Evolutionary conservation across 2,888 invertebrate species (phyloP).

Genomic region (Thera obeliscata): DNA sequence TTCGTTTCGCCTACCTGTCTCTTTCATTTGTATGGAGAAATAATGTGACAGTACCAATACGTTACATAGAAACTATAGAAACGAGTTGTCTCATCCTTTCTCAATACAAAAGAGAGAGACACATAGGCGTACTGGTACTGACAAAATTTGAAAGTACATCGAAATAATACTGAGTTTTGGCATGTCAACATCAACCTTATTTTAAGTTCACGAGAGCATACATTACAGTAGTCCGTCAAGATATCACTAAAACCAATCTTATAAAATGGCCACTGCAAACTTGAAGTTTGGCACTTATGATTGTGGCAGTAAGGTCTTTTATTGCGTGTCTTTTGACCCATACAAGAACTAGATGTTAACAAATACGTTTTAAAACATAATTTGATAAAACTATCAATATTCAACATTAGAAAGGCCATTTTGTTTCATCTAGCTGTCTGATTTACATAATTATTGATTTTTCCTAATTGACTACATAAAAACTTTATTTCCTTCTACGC

Average conservation of each 20-base stretch:
- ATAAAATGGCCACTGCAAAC: conserved; percentile 19
- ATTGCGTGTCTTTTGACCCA: conserved; percentile 7
- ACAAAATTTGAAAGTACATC: too few species aligned
- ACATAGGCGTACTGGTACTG: too few species aligned
- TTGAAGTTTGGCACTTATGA: conserved; percentile 37
- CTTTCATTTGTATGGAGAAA: too few species aligned
- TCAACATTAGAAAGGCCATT: conserved; percentile 29
- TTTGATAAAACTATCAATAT: conserved; percentile 23
- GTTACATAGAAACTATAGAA: too few species aligned
- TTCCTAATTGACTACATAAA: conserved; percentile 6
- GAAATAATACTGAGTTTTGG: too few species aligned
- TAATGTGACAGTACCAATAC: too few species aligned
- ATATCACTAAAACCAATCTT: background rate
- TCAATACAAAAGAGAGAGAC: too few species aligned
- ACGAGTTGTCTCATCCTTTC: too few species aligned
- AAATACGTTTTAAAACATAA: conserved; percentile 18
- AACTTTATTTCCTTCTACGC: background rate
- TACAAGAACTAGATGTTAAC: background rate
- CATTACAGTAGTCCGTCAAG: background rate
- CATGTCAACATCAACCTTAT: background rate
- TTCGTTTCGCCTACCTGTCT: too few species aligned
- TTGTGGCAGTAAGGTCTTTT: conserved; percentile 25
- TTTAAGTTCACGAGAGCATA: background rate
- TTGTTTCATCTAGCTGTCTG: conserved; percentile 31
- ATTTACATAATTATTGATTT: conserved; percentile 19